Base-by-base conservation (phyloP, 2,888 invertebrate genomes). In the Caenorhabditis angaria region DNA sequence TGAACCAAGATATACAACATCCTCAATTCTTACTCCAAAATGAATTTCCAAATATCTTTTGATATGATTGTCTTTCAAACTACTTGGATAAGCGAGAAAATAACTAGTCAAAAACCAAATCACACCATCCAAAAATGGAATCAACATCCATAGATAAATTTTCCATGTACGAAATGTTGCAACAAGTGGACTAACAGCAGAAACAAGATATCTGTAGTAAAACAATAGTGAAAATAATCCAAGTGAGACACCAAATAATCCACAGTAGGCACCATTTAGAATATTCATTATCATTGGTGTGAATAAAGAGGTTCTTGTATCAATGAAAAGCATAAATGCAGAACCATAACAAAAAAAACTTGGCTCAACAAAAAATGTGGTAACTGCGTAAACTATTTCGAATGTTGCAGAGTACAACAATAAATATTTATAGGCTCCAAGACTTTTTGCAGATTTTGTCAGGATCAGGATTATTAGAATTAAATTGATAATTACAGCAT, bases 361-460 rank as follows among this genome's bases (percentile, higher is more conserved):
- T 22, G 63, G 63, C 22, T 28, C 47, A 18, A 64, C 60, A n/a
- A 64, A 35, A 22, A 64, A 54, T 35, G 63, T 60, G 27, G 60
- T 60, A 5, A 69, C 24, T 3, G 63, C 59, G 24, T 68, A 68
- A 24, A 59, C 29, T 0, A 68, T 18, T 25, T 68, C 62, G 22
- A 68, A 68, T 0, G 29, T 29, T 2, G 67, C 62, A 32, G 60
- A 61, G 28, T 63, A 60, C 32, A 69, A 59, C 69, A 69, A 64
- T 35, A 69, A 35, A 18, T 69, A 60, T 55, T 69, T 69, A 27
- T 69, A 69, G 6, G 60, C 20, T n/a, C 64, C 69, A 20, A 68
- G 25, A n/a, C 41, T 27, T 20, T 54, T 58, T 1, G 67, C 62
- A 12, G 67, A 68, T 22, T 68, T 47, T 41, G 6, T 41, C 2